Evolutionary conservation across 92 coral and sea anemone species (phyloP).

Genomic region (Zoanthus sansibaricus): DNA sequence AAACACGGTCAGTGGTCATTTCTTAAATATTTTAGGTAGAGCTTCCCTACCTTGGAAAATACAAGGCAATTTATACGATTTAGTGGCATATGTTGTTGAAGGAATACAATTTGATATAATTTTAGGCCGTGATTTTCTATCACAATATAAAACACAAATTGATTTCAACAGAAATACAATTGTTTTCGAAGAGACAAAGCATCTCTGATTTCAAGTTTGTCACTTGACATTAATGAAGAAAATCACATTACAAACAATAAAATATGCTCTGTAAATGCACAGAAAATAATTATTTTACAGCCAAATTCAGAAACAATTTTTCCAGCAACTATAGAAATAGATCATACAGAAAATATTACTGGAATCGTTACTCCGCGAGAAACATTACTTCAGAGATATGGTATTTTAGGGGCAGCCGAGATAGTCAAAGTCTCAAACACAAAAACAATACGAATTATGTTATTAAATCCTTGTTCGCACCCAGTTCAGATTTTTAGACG

Average conservation of each 20-base stretch:
- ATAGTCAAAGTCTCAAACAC: constrained; percentile 1
- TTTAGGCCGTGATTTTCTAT: constrained; percentile 13
- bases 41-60: neutral
- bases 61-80: neutral
- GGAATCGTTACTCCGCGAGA: constrained; percentile 3
- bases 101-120: neutral
- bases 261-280: neutral
- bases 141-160: neutral
- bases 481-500: neutral
- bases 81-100: neutral
- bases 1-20: constrained; percentile 9
- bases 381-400: neutral
- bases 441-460: neutral
- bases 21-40: constrained; percentile 7
- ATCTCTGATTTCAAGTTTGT: neutral
- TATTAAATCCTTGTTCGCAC: neutral
- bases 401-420: neutral
- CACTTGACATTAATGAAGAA: neutral
- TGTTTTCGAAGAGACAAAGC: neutral
- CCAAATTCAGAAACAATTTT: constrained; percentile 27
- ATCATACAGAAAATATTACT: neutral
- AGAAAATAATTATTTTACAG: neutral
- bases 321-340: neutral
- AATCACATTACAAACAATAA: neutral
- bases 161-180: neutral